Evolutionary conservation across 2,113 vertebrate species (phyloP).

Genomic region (Hemiscyllium ocellatum): DNA sequence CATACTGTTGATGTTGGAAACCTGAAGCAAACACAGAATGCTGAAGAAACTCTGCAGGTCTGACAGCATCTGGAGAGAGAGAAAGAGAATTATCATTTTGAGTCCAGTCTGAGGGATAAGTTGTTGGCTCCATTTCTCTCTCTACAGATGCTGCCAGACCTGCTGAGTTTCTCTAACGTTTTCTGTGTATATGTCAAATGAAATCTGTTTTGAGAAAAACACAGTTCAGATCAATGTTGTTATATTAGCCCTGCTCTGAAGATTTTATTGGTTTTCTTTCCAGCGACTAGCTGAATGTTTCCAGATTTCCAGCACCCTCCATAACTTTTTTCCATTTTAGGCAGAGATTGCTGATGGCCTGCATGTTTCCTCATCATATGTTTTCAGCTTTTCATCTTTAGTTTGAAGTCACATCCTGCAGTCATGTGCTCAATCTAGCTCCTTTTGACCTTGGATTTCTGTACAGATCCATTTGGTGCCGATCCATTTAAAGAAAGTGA

Average conservation of each 20-base stretch:
- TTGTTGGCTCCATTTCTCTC: no score
- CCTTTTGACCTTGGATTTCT: not conserved
- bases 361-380: not conserved
- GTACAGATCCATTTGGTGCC: slow-evolving; percentile 87
- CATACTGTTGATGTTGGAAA: no score
- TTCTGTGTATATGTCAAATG: not conserved
- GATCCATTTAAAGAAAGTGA: slow-evolving; percentile 93
- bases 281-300: not conserved
- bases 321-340: not conserved
- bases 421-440: not conserved
- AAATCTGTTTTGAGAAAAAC: not conserved
- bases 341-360: not conserved
- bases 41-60: no score
- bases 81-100: no score
- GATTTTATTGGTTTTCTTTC: not conserved
- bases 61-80: no score
- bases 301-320: not conserved
- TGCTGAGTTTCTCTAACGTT: no score
- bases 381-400: not conserved
- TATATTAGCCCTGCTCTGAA: not conserved
- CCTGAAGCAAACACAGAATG: no score
- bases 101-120: no score
- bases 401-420: not conserved
- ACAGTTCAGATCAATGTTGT: not conserved
- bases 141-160: no score